These are phyloP conservation scores for Hemitrygon akajei DNA, from an alignment of 2,797 vertebrate genomes.

Conservation along the genomic window DNA sequence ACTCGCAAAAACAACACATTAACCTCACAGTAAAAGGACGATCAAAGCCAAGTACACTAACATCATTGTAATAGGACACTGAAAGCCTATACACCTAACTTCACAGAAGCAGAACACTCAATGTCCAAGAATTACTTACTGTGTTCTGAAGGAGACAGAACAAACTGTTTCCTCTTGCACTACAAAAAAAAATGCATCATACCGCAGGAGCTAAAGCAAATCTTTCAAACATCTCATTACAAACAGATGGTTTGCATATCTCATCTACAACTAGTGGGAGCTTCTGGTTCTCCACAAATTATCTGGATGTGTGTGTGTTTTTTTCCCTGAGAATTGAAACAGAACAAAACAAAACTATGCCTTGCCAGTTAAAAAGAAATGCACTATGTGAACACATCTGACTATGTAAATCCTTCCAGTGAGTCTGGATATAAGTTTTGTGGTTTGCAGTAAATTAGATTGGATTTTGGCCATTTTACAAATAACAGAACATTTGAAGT, in stretches of 20 bases:
- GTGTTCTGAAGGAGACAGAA: background rate
- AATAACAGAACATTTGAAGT: background rate
- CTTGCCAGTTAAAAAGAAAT: background rate
- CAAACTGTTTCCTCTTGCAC: background rate
- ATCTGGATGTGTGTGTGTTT: background rate
- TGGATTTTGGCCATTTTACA: background rate
- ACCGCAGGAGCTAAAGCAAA: background rate
- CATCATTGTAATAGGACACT: background rate
- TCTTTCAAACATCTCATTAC: constrained; percentile 13
- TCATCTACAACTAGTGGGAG: background rate
- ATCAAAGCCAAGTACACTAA: background rate
- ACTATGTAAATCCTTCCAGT: background rate
- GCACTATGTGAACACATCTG: background rate
- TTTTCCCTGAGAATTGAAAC: background rate
- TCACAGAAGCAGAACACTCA: background rate
- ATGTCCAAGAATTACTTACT: background rate
- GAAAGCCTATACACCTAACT: background rate
- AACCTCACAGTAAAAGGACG: background rate
- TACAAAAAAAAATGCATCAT: background rate
- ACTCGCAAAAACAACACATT: background rate
- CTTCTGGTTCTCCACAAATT: constrained; percentile 2
- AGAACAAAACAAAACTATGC: background rate
- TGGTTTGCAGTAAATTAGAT: background rate
- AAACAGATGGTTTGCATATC: constrained; percentile 23
- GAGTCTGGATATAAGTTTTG: background rate